Conservation (phyloP, 2,888 invertebrate genomes). For the Cerastis leucographa region DNA sequence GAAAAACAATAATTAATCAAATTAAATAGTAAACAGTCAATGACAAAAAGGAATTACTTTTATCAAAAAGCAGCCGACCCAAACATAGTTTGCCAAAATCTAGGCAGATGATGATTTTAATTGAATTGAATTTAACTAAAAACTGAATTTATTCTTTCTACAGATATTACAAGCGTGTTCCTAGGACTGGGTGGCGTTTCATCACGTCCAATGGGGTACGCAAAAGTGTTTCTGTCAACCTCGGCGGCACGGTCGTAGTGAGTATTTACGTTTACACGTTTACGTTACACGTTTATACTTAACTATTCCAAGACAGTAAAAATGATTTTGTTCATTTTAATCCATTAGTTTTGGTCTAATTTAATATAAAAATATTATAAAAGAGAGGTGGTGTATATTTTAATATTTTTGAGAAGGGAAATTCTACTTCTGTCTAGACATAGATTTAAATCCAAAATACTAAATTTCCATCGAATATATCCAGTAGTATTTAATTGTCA, state of each 20-base stretch:
- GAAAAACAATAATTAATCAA: too few species aligned
- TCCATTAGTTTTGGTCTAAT: not conserved
- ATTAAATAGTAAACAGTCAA: too few species aligned
- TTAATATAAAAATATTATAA: not conserved
- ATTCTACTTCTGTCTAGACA: too few species aligned
- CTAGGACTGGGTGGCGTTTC: not conserved
- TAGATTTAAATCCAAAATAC: too few species aligned
- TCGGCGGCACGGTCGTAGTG: not conserved
- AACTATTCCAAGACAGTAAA: too few species aligned
- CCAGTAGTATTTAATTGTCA: too few species aligned
- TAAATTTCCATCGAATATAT: too few species aligned
- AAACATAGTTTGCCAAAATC: not conserved
- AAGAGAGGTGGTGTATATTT: too few species aligned
- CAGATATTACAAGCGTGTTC: not conserved
- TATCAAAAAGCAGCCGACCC: not conserved
- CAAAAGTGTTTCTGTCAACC: accelerated
- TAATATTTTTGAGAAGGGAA: too few species aligned
- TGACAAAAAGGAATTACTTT: too few species aligned
- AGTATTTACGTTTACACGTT: slow-evolving; percentile 1
- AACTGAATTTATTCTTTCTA: not conserved
- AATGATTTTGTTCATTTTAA: not conserved
- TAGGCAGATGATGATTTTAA: not conserved
- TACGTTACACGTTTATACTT: not conserved
- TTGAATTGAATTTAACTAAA: not conserved
- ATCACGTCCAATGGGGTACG: not conserved